phyloP scores from a whole-genome alignment of 2,113 vertebrate genomes.

The Tretioscincus oriximinensis region DNA sequence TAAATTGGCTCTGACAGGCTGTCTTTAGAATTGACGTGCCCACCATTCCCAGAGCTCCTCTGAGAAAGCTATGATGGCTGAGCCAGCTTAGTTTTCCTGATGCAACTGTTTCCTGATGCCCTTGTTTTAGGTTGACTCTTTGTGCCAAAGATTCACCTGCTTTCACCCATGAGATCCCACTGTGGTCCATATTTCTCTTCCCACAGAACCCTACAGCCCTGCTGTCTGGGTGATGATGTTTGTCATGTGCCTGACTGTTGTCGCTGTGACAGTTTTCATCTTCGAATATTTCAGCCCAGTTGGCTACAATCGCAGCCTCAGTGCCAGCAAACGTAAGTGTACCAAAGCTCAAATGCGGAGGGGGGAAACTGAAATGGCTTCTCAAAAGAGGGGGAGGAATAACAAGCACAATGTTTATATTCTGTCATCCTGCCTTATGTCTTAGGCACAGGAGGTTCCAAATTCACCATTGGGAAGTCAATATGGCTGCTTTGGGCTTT shows the following conservation, averaged over 20 bases:
- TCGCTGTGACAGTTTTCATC: conserved; percentile 94
- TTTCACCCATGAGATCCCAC: not conserved
- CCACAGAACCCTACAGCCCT: conserved; percentile 89
- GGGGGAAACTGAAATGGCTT: accelerated
- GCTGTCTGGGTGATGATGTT: conserved; percentile 99
- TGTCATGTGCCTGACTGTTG: conserved; percentile 95
- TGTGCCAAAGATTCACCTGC: not conserved
- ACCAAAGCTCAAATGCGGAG: not conserved
- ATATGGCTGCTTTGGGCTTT: conserved; percentile 86
- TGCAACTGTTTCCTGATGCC: no score
- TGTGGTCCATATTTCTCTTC: not conserved
- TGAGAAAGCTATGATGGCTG: not conserved
- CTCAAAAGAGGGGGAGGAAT: not conserved
- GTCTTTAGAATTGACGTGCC: not conserved
- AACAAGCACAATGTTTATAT: not conserved
- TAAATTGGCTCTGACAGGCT: not conserved
- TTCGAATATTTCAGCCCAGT: conserved; percentile 91
- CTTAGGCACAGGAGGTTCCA: conserved; percentile 81
- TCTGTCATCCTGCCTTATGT: not conserved
- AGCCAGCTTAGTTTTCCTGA: not conserved
- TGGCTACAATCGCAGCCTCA: conserved; percentile 82
- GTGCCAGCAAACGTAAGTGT: conserved; percentile 87
- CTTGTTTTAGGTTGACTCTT: not conserved
- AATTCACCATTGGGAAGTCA: conserved; percentile 94
- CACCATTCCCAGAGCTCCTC: not conserved